Evolutionary conservation across 1,140 invertebrate species (phyloP).

Genomic region (Drosophila quadrilineata): DNA sequence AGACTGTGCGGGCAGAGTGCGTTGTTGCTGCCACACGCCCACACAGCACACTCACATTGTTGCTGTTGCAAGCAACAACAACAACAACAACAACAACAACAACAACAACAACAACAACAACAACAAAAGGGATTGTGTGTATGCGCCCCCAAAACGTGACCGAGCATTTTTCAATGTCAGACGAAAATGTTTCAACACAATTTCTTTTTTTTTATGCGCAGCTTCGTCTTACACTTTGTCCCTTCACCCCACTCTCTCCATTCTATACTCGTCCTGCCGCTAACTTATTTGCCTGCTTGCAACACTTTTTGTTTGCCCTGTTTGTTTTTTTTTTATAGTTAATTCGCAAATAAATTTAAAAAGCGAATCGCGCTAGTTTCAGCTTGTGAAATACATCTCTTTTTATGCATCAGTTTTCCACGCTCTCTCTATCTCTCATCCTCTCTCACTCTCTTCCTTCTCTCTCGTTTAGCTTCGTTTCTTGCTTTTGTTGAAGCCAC

Average conservation of each 20-base stretch:
- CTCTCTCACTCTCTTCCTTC: no score
- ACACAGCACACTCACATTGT: background rate
- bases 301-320: no score
- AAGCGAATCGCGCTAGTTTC: slow-evolving; percentile 24
- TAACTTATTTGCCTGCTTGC: no score
- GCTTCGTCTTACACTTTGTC: slow-evolving; percentile 19
- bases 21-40: slow-evolving; percentile 17
- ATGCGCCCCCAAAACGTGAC: slow-evolving; percentile 76
- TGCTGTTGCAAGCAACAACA: background rate
- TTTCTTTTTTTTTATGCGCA: slow-evolving; percentile 30
- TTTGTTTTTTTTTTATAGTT: slow-evolving; percentile 27
- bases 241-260: no score
- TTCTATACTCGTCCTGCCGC: no score
- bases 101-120: slow-evolving; percentile 3
- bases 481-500: no score
- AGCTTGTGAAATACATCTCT: slow-evolving; percentile 50
- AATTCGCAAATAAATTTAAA: slow-evolving; percentile 15
- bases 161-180: slow-evolving; percentile 82
- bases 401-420: no score
- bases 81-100: slow-evolving; percentile 8
- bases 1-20: slow-evolving; percentile 15
- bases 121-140: background rate
- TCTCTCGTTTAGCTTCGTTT: no score
- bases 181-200: slow-evolving; percentile 60
- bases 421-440: no score